Base-by-base conservation (phyloP, 1,140 invertebrate species). In the Drosophila aff. region DNA sequence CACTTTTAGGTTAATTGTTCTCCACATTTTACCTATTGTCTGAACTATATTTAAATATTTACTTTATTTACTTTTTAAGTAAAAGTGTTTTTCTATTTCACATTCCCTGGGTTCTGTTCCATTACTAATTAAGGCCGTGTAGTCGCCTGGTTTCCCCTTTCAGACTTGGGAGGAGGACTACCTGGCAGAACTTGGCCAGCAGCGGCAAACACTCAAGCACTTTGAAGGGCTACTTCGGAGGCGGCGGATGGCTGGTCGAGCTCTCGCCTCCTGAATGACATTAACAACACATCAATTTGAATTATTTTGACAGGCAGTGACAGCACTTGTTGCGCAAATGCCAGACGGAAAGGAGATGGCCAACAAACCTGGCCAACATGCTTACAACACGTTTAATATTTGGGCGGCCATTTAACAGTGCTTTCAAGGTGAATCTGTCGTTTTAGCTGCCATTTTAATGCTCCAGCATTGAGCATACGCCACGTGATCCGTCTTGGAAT, bases 271-370 rank as follows among this genome's bases (percentile, higher is more conserved):
- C 40, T 33, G 43, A 59, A 64, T 47, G 81, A 78, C 83, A 87
- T 77, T 87, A 87, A 89, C 84, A 75, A 75, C 62, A 77, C 85
- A 85, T 84, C 75, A 84, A 69, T 81, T 81, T 71, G 63, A 90
- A 73, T 76, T 90, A 91, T 91, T 85, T 90, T 90, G 85, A 90
- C 85, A 90, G 67, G 72, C 55, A 81, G 50, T 65, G 76, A 80
- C 86, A 85, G 76, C 73, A 81, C 74, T 87, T 79, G 63, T 74
- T 82, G 82, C 52, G 78, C 64, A 81, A 68, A 47, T 38, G 28
- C 13, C 49, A 36, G 31, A 15, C 55, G 18, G 57, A n/a, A 18
- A 16, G 38, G 16, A 67, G 36, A 50, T 31, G 36, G 23, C 69
- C 26, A 44, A 50, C 52, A 63, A 46, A 41, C 26, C 15, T 38